These are phyloP conservation scores for Eucidaris tribuloides DNA, from an alignment of 35 echinoderm and acorn worm species.

Conservation along the genomic window DNA sequence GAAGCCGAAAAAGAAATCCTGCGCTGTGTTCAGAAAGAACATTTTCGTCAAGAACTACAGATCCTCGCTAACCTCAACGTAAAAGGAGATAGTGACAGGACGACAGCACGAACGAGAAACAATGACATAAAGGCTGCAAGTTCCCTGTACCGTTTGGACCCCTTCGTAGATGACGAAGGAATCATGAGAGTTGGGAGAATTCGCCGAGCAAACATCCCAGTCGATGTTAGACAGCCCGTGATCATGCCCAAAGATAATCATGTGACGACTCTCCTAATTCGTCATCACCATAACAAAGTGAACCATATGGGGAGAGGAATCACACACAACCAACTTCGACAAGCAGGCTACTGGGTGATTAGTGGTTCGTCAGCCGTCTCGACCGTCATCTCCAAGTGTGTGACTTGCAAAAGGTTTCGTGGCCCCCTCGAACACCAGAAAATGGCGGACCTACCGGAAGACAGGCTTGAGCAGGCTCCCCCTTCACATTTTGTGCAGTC, in stretches of 20 bases:
- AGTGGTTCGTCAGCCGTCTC: constrained; percentile 55
- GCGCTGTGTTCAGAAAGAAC: constrained; percentile 8
- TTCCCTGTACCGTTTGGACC: constrained; percentile 57
- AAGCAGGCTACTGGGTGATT: constrained; percentile 74
- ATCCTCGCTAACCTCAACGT: background rate
- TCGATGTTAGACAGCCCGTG: constrained; percentile 43
- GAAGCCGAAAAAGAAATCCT: constrained; percentile 1
- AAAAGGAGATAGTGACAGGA: background rate
- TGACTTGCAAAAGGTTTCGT: constrained; percentile 26
- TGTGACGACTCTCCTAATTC: constrained; percentile 66
- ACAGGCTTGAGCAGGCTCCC: constrained; percentile 9
- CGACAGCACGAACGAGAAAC: constrained; percentile 9
- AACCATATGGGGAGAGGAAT: constrained; percentile 25
- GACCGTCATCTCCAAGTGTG: constrained; percentile 24
- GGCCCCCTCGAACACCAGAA: constrained; percentile 40
- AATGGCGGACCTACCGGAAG: constrained; percentile 50
- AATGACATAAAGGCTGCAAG: constrained; percentile 33
- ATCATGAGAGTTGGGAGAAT: constrained; percentile 64
- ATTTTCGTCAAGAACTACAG: background rate
- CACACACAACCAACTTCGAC: constrained; percentile 43
- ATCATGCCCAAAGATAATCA: constrained; percentile 59
- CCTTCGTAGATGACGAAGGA: constrained; percentile 60
- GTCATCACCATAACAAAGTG: constrained; percentile 64
- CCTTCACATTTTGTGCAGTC: constrained; percentile 72
- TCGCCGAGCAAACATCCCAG: constrained; percentile 2